Evolutionary conservation across 2,113 vertebrate genomes (phyloP).

Genomic region (Melanerpes formicivorus): DNA sequence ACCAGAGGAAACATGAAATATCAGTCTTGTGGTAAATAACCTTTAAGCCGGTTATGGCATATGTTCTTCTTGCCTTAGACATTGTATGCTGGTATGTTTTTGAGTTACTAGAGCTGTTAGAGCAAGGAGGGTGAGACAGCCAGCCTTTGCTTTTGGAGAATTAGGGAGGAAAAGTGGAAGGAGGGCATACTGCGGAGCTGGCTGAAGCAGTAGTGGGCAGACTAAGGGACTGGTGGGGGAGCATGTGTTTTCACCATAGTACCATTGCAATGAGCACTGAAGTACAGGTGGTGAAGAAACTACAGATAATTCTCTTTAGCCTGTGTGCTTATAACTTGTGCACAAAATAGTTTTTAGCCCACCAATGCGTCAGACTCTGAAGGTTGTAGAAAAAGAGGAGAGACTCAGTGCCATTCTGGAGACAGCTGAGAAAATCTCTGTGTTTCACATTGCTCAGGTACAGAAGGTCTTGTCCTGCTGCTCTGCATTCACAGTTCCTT

Average conservation of each 20-base stretch:
- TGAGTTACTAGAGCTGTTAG: neutral
- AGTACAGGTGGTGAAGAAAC: neutral
- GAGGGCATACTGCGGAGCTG: neutral
- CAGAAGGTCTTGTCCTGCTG: neutral
- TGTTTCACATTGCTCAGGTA: neutral
- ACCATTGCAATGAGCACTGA: fast-evolving
- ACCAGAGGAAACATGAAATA: neutral
- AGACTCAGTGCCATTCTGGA: neutral
- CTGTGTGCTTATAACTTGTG: neutral
- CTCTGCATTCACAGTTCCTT: neutral
- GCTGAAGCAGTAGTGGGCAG: neutral
- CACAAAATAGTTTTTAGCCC: neutral
- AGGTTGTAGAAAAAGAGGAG: neutral
- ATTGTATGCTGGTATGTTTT: neutral
- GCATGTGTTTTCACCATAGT: fast-evolving
- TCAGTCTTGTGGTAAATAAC: neutral
- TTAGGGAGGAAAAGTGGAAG: neutral
- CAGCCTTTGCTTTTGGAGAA: neutral
- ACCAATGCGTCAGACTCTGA: neutral
- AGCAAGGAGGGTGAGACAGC: neutral
- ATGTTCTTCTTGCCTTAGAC: neutral
- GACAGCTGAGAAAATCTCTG: neutral
- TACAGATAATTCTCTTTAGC: neutral
- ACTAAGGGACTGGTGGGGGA: neutral
- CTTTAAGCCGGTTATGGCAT: neutral